Evolutionary conservation across 2,888 invertebrate species (phyloP), one percentile per base, ranked within the genome.

Genomic region (Thereva unica): DNA sequence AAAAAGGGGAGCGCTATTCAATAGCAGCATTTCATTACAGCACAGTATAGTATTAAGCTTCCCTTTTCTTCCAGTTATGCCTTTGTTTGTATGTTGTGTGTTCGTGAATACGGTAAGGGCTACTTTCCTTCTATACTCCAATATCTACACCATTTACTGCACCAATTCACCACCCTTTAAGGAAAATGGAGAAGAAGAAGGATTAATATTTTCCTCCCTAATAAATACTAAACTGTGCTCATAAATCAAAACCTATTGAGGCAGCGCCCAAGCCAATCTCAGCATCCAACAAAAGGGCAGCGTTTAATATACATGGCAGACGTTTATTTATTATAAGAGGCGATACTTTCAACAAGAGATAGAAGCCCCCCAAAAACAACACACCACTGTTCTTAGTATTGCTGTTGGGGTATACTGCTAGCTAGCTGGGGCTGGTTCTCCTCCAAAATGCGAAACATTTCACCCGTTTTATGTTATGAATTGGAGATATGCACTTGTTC

Each of bases 281-380:
- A 59, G 38, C 47, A 35, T 23, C 57, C 59, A 63, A 69, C 69
- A 69, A 67, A 69, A 59, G 56, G 66, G 45, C 54, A 57, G 41
- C 66, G 59, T 69, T 69, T 69, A 69, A 69, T 69, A 69, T 69
- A 69, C 69, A 67, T 67, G 67, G 67, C 67, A 67, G 67, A 69
- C 66, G 53, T 67, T 61, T 61, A 67, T 67, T 67, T 67, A 67
- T 67, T 55, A 65, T 47, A 53, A 49, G 44, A 52, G 42, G 42
- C 4, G 42, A 42, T 7, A n/a, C 7, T 42, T 23, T 23, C 23
- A 23, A 23, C 23, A 23, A 4, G n/a, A 2, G 42, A 42, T 42
- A 42, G 42, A 42, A 9, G 42, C 42, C 8, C 42, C 7, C 42
- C 42, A 42, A 42, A 9, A 9, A 9, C 7, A 42, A 9, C 42